phyloP scores from a whole-genome alignment of 1,140 invertebrate species.

The Chionoecetes opilio region DNA sequence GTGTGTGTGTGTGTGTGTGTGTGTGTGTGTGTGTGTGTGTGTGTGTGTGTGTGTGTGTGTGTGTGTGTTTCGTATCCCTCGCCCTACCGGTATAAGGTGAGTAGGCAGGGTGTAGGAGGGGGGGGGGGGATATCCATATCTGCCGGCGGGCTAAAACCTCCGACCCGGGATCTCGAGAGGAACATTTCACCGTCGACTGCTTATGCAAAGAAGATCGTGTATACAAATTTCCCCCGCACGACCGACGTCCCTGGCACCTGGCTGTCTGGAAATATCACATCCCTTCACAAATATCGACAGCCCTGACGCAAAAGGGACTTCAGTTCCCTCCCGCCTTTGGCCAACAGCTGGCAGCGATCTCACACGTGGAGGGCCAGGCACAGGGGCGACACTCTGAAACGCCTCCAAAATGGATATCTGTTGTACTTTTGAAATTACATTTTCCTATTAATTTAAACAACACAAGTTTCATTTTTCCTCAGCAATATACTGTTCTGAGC shows the following conservation, averaged over 20 bases:
- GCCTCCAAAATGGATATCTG: no score
- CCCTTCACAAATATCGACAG: not conserved
- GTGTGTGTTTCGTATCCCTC: not conserved
- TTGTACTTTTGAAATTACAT: no score
- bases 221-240: no score
- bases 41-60: slow-evolving; percentile 48
- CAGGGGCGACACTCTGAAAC: no score
- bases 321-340: not conserved
- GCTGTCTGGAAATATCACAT: not conserved
- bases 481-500: no score
- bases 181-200: slow-evolving; percentile 23
- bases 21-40: slow-evolving; percentile 29
- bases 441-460: no score
- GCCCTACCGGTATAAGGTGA: not conserved
- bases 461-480: no score
- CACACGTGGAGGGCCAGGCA: not conserved
- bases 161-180: no score
- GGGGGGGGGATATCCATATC: no score
- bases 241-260: not conserved
- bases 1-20: slow-evolving; percentile 27
- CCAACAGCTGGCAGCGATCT: slow-evolving; percentile 12
- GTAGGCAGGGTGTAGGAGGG: not conserved
- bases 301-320: not conserved
- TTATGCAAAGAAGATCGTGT: not conserved
- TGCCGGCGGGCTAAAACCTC: no score